Base-by-base conservation (phyloP, 2,888 invertebrate genomes). In the Theretra japonica region DNA sequence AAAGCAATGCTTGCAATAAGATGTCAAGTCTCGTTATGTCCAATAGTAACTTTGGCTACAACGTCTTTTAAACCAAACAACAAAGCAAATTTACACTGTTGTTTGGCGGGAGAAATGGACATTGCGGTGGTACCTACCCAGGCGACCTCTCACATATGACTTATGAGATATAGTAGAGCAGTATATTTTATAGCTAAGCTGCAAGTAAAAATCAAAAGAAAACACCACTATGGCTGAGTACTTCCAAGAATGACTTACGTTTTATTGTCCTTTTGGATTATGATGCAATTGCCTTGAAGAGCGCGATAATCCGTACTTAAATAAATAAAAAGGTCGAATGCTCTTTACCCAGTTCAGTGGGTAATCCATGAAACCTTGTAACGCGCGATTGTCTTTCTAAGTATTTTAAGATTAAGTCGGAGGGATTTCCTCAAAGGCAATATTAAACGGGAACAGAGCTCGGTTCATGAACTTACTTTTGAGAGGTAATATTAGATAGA, bases 361-460 rank as follows among this genome's bases (percentile, higher is more conserved):
- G 17, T 65, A 48, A 65, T 65, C 48, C 48, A 48, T 48, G 65
- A 65, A 65, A 41, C 65, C 65, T 65, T 65, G 48, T 21, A 33
- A 41, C 21, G 17, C 33, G 41, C 23, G 48, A 65, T 65, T 19
- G 19, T n/a, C 41, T 62, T 41, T 48, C 65, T 48, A 48, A 65
- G 65, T 6, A 48, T 65, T 48, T 65, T 65, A 41, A 65, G 48
- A 41, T 65, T 21, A 65, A 65, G 28, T 17, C 23, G 23, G 17
- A 21, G 41, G 62, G 23, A 41, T 23, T 65, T 65, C 41, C 15
- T 65, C 48, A 48, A 65, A 65, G 48, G 65, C 23, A 7, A 65
- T 65, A 48, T 65, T 65, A 65, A 65, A 65, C 25, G 41, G 48
- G 41, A 48, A 48, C 65, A 65, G 33, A 11, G 62, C 62, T 65